phyloP scores from a whole-genome alignment of 2,113 vertebrate species.

The Ameiurus melas region DNA sequence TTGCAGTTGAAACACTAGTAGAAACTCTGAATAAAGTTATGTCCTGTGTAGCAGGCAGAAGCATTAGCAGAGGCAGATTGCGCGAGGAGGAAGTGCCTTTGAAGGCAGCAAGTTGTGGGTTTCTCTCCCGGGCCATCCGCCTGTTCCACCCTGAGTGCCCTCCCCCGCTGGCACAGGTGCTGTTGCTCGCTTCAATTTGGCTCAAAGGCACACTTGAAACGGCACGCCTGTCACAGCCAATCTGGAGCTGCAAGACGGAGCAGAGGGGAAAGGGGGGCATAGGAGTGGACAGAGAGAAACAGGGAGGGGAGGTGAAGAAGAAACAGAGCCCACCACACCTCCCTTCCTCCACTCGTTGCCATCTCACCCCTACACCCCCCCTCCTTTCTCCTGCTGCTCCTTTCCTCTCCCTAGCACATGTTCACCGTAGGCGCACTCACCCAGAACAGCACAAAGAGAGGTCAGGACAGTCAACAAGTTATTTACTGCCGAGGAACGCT shows the following conservation, averaged over 20 bases:
- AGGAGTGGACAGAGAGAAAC: constrained; percentile 34
- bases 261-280: constrained; percentile 33
- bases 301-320: constrained; percentile 48
- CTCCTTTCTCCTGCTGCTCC: constrained; percentile 50
- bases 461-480: constrained; percentile 65
- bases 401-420: constrained; percentile 59
- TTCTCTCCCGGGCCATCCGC: constrained; percentile 40
- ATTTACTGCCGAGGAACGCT: constrained; percentile 54
- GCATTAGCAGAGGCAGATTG: constrained; percentile 61
- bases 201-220: constrained; percentile 75
- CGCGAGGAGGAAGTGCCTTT: constrained; percentile 65
- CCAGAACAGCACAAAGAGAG: constrained; percentile 57
- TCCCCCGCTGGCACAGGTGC: constrained; percentile 73
- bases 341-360: constrained; percentile 45
- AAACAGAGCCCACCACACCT: constrained; percentile 31
- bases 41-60: constrained; percentile 19
- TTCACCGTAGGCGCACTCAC: constrained; percentile 51
- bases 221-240: constrained; percentile 70
- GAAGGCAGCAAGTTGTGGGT: constrained; percentile 71
- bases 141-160: constrained; percentile 44
- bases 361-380: constrained; percentile 27
- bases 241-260: constrained; percentile 67
- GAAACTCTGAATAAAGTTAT: constrained; percentile 38
- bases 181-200: constrained; percentile 76
- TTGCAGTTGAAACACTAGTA: neutral